These are phyloP conservation scores for Eulemur coronatus DNA, from an alignment of 2,797 vertebrate species.

Conservation along the genomic window DNA sequence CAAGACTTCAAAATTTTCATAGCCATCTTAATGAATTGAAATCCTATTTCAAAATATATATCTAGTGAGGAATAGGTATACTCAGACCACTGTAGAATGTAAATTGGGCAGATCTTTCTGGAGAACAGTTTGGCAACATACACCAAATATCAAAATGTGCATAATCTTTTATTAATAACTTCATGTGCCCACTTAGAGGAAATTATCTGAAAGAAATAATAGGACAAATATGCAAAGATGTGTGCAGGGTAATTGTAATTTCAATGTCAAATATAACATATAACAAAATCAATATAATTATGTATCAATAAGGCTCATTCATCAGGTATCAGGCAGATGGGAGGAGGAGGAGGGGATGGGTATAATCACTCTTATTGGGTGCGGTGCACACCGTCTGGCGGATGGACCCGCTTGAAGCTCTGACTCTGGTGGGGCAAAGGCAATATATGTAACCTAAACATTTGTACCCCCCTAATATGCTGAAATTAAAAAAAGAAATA, in stretches of 20 bases:
- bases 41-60: not conserved
- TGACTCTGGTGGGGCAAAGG: too few species aligned
- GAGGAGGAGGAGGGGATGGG: too few species aligned
- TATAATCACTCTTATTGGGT: too few species aligned
- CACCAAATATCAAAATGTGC: not conserved
- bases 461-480: too few species aligned
- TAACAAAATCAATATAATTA: constrained; percentile 7
- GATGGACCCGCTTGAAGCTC: too few species aligned
- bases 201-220: not conserved
- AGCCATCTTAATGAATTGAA: not conserved
- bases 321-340: too few species aligned
- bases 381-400: too few species aligned
- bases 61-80: not conserved
- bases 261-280: not conserved
- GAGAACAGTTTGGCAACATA: not conserved
- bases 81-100: too few species aligned
- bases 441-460: too few species aligned
- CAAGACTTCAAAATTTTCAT: not conserved
- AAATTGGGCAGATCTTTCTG: not conserved
- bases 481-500: not conserved
- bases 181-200: not conserved
- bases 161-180: not conserved
- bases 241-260: not conserved
- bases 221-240: not conserved
- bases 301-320: not conserved